These are phyloP conservation scores for Cephonodes hylas DNA, from an alignment of 2,888 invertebrate species.

Conservation along the genomic window DNA sequence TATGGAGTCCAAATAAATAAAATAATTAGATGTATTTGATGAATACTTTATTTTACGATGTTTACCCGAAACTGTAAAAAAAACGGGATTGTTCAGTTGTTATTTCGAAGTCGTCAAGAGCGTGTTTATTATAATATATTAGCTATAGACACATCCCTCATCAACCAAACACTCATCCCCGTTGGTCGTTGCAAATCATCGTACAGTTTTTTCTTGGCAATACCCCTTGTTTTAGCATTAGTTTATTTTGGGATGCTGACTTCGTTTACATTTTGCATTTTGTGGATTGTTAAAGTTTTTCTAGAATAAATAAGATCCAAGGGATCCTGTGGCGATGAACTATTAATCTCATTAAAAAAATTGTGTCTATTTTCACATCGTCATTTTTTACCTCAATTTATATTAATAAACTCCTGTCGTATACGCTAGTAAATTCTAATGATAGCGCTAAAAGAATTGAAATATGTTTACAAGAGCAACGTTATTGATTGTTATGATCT, in stretches of 20 bases:
- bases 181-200: constrained; percentile 40
- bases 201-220: constrained; percentile 64
- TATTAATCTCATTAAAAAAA: background rate
- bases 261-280: constrained; percentile 43
- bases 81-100: too few relatives aligned
- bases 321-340: background rate
- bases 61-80: too few relatives aligned
- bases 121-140: constrained; percentile 21
- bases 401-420: too few relatives aligned
- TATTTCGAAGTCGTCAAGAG: background rate
- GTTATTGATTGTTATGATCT: background rate
- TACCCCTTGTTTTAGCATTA: constrained; percentile 60
- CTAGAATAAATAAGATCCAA: background rate
- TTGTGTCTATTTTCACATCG: background rate
- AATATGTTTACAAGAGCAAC: background rate
- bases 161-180: constrained; percentile 36
- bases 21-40: too few relatives aligned
- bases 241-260: constrained; percentile 55
- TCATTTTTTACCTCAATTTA: too few relatives aligned
- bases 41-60: too few relatives aligned
- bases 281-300: constrained; percentile 25
- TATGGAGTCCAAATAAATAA: too few relatives aligned
- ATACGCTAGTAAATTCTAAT: background rate
- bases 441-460: background rate
- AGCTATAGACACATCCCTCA: constrained; percentile 42